phyloP scores from a whole-genome alignment of 2,113 vertebrate genomes.

The Pholis gunnellus region DNA sequence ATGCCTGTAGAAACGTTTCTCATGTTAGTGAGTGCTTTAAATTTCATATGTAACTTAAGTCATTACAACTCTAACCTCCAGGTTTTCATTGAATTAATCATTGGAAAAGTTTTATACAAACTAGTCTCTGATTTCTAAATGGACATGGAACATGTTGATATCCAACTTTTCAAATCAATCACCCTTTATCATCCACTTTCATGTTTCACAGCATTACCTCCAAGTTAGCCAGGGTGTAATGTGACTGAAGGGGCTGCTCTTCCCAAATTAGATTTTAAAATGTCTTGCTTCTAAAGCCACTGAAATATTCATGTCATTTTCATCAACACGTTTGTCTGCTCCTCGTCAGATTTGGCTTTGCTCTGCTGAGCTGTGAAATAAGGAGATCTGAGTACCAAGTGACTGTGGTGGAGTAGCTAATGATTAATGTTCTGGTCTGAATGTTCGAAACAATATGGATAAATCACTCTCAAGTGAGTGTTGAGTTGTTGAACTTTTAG shows the following conservation, averaged over 20 bases:
- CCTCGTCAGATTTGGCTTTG: conserved; percentile 25
- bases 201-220: conserved; percentile 12
- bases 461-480: not conserved
- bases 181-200: not conserved
- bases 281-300: conserved; percentile 6
- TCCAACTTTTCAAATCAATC: not conserved
- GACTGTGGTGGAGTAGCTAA: conserved; percentile 14
- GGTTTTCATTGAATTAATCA: not conserved
- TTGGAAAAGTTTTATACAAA: not conserved
- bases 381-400: conserved; percentile 25
- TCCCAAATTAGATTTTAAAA: not conserved
- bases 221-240: not conserved
- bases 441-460: conserved; percentile 11
- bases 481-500: not conserved
- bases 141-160: not conserved
- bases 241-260: not conserved
- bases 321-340: not conserved
- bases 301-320: conserved; percentile 23
- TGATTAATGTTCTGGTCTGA: conserved; percentile 20
- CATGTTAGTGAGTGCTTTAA: not conserved
- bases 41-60: not conserved
- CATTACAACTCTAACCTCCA: not conserved
- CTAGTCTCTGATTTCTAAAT: not conserved
- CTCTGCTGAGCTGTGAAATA: conserved; percentile 59
- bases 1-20: not conserved